Percentiles rank a stretch among this genome's conserved stretches.
Evolutionary conservation across 2,888 invertebrate genomes (phyloP).

Genomic region (Amiota communis): DNA sequence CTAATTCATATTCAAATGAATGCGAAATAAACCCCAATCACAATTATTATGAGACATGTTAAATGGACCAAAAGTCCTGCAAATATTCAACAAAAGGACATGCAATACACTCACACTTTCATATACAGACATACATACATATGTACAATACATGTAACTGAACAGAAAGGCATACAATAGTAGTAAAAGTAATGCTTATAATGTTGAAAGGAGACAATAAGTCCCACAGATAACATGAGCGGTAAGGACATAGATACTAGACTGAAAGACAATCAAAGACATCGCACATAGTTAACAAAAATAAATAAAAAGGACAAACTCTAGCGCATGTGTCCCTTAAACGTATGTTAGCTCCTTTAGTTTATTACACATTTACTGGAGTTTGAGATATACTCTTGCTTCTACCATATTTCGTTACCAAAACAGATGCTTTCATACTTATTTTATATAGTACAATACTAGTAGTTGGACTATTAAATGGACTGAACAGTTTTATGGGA

Average conservation of each 20-base stretch:
- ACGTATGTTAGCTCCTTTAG: too few species aligned
- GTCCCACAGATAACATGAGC: not conserved
- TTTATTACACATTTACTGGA: too few species aligned
- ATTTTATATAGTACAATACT: too few species aligned
- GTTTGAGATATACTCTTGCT: too few species aligned
- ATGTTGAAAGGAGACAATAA: too few species aligned
- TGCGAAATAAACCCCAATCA: conserved; percentile 68
- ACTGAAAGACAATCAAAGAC: conserved; percentile 35
- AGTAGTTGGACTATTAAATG: too few species aligned
- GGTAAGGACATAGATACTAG: conserved; percentile 13
- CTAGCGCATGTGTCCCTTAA: too few species aligned
- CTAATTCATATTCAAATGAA: conserved; percentile 70
- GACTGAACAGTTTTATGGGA: too few species aligned
- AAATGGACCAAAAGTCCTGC: conserved; percentile 69
- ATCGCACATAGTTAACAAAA: conserved; percentile 33
- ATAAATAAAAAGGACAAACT: conserved; percentile 43
- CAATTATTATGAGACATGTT: conserved; percentile 70
- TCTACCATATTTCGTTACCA: too few species aligned
- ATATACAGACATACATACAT: not conserved
- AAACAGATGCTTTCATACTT: too few species aligned
- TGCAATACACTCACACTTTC: conserved; percentile 30
- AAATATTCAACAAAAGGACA: conserved; percentile 44
- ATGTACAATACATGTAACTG: too few species aligned
- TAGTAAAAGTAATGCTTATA: too few species aligned
- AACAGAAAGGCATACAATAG: conserved; percentile 14